Evolutionary conservation across 1,140 invertebrate genomes (phyloP), one percentile per base, ranked within the genome.

Genomic region (Apis dorsata): DNA sequence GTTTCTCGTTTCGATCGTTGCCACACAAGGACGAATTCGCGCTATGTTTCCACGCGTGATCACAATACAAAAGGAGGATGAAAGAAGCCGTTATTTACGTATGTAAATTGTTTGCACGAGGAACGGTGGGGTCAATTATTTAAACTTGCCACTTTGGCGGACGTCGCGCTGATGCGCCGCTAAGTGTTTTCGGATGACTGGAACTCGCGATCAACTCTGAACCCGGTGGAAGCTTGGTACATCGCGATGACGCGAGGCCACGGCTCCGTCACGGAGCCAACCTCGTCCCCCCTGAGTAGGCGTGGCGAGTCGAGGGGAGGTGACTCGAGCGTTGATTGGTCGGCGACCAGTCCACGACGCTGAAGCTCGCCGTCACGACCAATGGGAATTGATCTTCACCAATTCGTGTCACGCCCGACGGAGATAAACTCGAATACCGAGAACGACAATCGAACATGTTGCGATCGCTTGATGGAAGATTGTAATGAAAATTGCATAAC

Each of bases 141-240:
- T 88, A 78, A 83, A 84, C 81, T 86, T 66, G 84, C 77, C 59
- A 60, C 77, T 81, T 44, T 72, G 71, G 71, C 59, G 57, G 28
- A 79, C 78, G 59, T 70, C 55, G 79, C 79, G 69, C 76, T 83
- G 87, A 88, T 88, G 85, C 87, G 86, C 80, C 72, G 78, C 80
- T 88, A 88, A 88, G 80, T 88, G 87, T 88, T 88, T 88, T 88
- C 79, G 87, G 84, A 85, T 88, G 87, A 88, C 87, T 88, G 87
- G 86, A 71, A 44, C 72, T 60, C 69, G 76, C 24, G 57, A 86
- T 65, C 34, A 24, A 63, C 70, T 51, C 51, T 66, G 80, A 44
- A 34, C 65, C 28, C 19, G 63, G 53, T 60, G 53, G 80, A 69
- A 77, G 73, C 80, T 69, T 81, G 4, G 55, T 49, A 68, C 65